These are phyloP conservation scores for Corythornis vintsioides DNA, from an alignment of 2,113 vertebrate species.

Conservation along the genomic window DNA sequence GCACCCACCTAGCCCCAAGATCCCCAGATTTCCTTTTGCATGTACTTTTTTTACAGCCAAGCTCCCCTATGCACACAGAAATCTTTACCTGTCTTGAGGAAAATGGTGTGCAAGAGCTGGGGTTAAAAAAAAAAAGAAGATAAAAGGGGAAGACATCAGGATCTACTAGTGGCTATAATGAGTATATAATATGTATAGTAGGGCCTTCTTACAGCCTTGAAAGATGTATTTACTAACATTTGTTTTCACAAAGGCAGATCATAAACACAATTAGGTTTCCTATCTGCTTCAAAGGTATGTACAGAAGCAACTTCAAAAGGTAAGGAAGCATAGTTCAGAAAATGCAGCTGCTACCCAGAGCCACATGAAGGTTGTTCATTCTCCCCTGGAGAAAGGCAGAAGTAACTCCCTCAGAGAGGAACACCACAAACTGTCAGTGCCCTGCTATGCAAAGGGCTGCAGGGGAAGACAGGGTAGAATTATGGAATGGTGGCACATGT, in stretches of 20 bases:
- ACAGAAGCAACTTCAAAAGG: conserved; percentile 26
- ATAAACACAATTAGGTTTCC: neutral
- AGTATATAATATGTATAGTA: too few relatives aligned
- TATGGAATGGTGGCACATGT: conserved; percentile 64
- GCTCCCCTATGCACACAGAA: too few relatives aligned
- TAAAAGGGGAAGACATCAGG: too few relatives aligned
- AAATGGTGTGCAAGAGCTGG: too few relatives aligned
- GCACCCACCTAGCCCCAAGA: neutral
- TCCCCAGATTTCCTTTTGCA: neutral
- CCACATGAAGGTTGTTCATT: conserved; percentile 34
- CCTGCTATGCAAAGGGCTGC: conserved; percentile 51
- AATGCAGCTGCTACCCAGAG: conserved; percentile 41
- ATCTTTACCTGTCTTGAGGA: too few relatives aligned
- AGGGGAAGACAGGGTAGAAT: conserved; percentile 70
- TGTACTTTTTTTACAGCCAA: neutral
- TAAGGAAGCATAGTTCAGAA: conserved; percentile 25
- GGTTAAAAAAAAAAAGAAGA: too few relatives aligned
- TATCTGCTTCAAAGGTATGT: conserved; percentile 26
- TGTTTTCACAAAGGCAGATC: too few relatives aligned
- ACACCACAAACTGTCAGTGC: neutral
- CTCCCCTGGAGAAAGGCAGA: conserved; percentile 39
- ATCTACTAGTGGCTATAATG: too few relatives aligned
- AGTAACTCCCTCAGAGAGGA: conserved; percentile 50
- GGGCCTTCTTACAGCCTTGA: too few relatives aligned
- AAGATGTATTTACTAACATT: too few relatives aligned